Conservation (phyloP, 2,888 invertebrate species). For the Tetanocera ferruginea region DNA sequence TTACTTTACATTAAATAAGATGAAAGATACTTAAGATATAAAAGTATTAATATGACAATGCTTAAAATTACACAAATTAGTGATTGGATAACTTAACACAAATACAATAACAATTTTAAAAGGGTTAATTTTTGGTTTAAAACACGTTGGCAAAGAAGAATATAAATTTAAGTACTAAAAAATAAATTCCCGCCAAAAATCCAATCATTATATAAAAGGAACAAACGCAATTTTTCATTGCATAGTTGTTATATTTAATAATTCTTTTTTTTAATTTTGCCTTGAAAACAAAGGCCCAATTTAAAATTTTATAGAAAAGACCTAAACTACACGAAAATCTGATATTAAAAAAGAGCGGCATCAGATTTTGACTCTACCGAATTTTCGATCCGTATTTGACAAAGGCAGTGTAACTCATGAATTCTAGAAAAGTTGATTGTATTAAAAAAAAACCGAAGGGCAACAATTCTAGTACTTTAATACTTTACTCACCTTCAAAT, state of each 20-base stretch:
- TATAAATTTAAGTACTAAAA: constrained; percentile 17
- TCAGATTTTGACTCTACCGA: no score
- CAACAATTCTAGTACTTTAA: no score
- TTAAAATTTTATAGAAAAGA: no score
- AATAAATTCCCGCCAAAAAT: constrained; percentile 48
- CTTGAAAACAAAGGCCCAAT: no score
- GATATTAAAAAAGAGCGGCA: no score
- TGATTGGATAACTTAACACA: constrained; percentile 25
- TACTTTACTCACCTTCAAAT: no score
- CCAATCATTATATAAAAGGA: constrained; percentile 50
- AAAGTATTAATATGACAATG: constrained; percentile 14
- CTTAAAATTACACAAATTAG: constrained; percentile 31
- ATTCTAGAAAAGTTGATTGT: no score
- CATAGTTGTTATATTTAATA: not conserved
- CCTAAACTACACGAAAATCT: no score
- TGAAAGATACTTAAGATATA: constrained; percentile 26
- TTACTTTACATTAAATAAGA: constrained; percentile 23
- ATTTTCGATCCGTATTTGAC: no score
- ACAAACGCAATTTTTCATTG: no score
- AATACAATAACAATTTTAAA: constrained; percentile 26
- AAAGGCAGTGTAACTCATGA: no score
- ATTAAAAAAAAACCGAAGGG: no score
- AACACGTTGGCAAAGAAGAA: not conserved
- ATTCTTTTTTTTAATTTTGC: not conserved
- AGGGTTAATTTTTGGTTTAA: not conserved